Evolutionary conservation across 2,797 vertebrate genomes (phyloP), one percentile per base, ranked within the genome.

Genomic region (Gastrophryne carolinensis): DNA sequence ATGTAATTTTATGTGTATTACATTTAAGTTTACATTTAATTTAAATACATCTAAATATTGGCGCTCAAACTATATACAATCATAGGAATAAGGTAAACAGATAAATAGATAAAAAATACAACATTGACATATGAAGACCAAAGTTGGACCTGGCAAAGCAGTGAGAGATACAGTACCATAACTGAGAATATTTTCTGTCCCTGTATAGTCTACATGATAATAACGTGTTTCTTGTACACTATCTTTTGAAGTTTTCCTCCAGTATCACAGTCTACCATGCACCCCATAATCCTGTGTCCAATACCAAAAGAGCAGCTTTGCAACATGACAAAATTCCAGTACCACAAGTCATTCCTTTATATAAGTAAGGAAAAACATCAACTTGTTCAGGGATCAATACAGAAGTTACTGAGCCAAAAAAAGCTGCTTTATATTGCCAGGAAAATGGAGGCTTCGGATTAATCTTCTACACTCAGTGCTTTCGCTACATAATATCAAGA

Each of bases 351-450:
- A 56, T 69, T 57, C 12, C 52, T 69, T 69, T 69, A 69, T 53
- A 69, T 24, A 56, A 54, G 56, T 68, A 68, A 68, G 63, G 63
- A 66, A 27, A 24, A 56, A 68, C 50, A 68, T 68, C 34, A 54
- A 32, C 53, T 44, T 47, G 57, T 53, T 70, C 53, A 70, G 39
- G 52, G 67, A 70, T 70, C 67, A 70, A 37, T 70, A 53, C 67
- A 58, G 29, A 49, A 71, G 37, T 71, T 54, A 60, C 44, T 71
- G 68, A 60, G 39, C 53, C 66, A 71, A 54, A 58, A 49, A 60
- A 71, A 71, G 68, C 54, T 49, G 56, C 68, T 71, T 69, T 71
- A 71, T 58, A 26, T 60, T 58, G 15, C 27, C 11, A 27, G 44
- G 39, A 47, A 58, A 37, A 47, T 39, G 15, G 35, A 47, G 50